Evolutionary conservation across 1,140 invertebrate genomes (phyloP), one percentile per base, ranked within the genome.

Genomic region (Zaprionus taronus): DNA sequence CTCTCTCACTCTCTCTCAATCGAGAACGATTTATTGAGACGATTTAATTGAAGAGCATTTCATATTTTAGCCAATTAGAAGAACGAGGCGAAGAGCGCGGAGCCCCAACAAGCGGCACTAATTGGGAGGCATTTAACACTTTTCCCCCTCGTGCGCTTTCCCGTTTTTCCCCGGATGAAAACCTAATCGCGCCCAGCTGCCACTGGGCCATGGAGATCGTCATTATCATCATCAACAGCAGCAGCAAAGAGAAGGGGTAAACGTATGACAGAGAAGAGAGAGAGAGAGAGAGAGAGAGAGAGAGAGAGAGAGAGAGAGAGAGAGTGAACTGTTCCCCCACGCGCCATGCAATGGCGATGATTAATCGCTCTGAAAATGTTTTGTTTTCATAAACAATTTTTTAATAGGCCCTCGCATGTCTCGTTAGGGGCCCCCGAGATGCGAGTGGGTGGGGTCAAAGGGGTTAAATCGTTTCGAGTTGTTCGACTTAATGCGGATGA

Each of bases 361-460:
- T 90, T 86, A 90, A 90, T 90, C 72, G 86, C 60, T 67, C 57
- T 79, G 77, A 70, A 91, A 90, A 90, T 86, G 86, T 91, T 76
- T 86, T 91, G 83, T 91, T 90, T 90, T 90, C 86, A 90, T 90
- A 90, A 90, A 90, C 86, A 90, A 90, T 91, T 86, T 90, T 90
- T 90, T 90, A 91, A 90, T 90, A 86, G 85, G 61, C 77, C 51
- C 70, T 75, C 49, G 77, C 80, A 77, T 87, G 65, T 86, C 72
- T 81, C 41, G 68, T 47, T 38, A 20, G 38, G 22, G 49, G n/a
- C 34, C 24, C 53, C 41, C 31, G 17, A 53, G 53, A 34, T 41
- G 57, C 51, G 76, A 81, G 79, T 80, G 83, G 58, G 83, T 31
- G 65, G 86, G 85, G 85, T 90, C 82, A 85, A 90, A 81, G 84